Conservation (phyloP, 2,113 vertebrate species). For the Pao palembangensis region DNA sequence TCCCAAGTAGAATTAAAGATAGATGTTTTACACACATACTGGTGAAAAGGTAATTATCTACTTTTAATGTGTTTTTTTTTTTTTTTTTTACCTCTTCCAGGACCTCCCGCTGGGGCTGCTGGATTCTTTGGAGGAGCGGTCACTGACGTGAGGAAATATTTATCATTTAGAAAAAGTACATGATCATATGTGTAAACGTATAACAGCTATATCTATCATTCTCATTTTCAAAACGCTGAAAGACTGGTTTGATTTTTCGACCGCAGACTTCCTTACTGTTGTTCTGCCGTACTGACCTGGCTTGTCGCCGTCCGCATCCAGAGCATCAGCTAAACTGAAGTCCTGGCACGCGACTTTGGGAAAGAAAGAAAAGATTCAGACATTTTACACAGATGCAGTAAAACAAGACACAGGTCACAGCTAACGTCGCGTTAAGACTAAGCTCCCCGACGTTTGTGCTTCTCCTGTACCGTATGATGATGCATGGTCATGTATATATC, state of each 20-base stretch:
- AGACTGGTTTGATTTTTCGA: no score
- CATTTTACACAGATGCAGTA: no score
- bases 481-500: no score
- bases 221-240: no score
- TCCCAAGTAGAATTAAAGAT: no score
- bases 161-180: neutral
- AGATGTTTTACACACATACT: neutral
- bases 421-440: no score
- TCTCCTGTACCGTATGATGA: no score
- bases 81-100: slow-evolving; percentile 25
- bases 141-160: neutral
- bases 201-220: no score
- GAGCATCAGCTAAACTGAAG: slow-evolving; percentile 23
- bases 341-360: slow-evolving; percentile 56
- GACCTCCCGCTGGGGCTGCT: slow-evolving; percentile 3
- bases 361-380: neutral
- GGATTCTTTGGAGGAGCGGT: slow-evolving; percentile 15
- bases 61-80: neutral
- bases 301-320: neutral
- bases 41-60: neutral
- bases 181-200: no score
- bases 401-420: no score
- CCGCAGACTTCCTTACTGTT: neutral
- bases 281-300: slow-evolving; percentile 19
- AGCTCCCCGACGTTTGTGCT: no score